Percentiles rank a stretch among this genome's conserved stretches.
Conservation (phyloP, 2,888 invertebrate species). For the Phalera bucephala region DNA sequence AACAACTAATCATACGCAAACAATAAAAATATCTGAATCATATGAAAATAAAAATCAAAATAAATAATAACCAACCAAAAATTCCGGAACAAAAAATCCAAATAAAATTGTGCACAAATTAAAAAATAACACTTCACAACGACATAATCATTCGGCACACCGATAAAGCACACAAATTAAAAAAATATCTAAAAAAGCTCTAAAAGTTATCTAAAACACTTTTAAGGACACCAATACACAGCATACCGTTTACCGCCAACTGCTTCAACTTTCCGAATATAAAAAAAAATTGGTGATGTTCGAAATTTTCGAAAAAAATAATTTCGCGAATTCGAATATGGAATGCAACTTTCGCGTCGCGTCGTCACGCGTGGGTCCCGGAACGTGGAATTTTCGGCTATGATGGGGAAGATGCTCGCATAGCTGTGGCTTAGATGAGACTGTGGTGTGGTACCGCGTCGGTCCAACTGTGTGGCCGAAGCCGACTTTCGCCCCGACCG, state of each 20-base stretch:
- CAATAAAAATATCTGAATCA: constrained; percentile 6
- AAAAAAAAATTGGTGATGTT: constrained; percentile 44
- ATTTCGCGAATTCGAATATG: constrained; percentile 47
- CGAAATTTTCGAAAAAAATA: constrained; percentile 35
- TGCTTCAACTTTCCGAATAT: constrained; percentile 57
- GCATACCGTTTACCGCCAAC: constrained; percentile 78
- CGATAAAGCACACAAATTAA: constrained; percentile 63
- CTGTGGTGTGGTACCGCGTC: constrained; percentile 75
- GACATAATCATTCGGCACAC: constrained; percentile 69
- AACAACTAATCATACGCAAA: constrained; percentile 19
- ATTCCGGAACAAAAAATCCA: constrained; percentile 79
- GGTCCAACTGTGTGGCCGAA: constrained; percentile 69
- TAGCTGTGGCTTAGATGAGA: constrained; percentile 82
- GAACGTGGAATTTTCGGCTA: constrained; percentile 72
- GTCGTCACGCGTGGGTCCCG: constrained; percentile 61
- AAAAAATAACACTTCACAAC: constrained; percentile 72
- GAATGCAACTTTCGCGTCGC: constrained; percentile 63
- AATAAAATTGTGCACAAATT: constrained; percentile 77
- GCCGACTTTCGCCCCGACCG: constrained; percentile 81
- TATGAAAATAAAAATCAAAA: constrained; percentile 40
- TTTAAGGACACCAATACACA: constrained; percentile 69
- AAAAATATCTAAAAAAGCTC: constrained; percentile 62
- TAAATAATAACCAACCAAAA: constrained; percentile 75
- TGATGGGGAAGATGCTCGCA: constrained; percentile 80
- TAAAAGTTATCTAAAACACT: constrained; percentile 66